phyloP scores from a whole-genome alignment of 1,140 invertebrate species.

The Microplitis mediator region DNA sequence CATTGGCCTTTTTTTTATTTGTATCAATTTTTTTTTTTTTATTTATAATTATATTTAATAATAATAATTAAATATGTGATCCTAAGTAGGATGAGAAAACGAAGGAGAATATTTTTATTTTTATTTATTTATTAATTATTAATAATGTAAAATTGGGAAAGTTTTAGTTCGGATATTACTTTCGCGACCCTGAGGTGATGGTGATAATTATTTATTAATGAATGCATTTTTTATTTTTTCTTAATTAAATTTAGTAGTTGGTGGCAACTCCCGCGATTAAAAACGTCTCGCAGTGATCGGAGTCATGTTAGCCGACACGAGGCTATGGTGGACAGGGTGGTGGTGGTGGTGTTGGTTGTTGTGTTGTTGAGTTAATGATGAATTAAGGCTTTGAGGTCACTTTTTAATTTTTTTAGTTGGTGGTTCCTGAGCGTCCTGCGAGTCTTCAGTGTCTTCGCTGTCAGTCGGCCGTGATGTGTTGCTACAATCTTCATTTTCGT shows the following conservation, averaged over 20 bases:
- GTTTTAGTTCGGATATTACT: constrained; percentile 27
- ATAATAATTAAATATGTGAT: too few species aligned
- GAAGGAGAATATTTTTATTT: neutral
- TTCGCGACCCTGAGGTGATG: constrained; percentile 34
- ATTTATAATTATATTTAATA: too few species aligned
- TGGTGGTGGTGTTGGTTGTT: neutral
- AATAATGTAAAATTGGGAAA: constrained; percentile 8
- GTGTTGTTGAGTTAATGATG: constrained; percentile 6
- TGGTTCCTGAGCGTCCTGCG: constrained; percentile 56
- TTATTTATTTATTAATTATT: too few species aligned
- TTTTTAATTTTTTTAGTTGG: constrained; percentile 60
- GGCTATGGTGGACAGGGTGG: constrained; percentile 43
- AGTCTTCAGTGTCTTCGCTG: constrained; percentile 57
- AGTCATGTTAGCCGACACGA: constrained; percentile 51
- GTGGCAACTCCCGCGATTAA: constrained; percentile 34
- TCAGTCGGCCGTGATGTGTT: constrained; percentile 57
- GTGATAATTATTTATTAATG: constrained; percentile 16
- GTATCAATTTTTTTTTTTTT: too few species aligned
- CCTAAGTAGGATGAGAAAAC: constrained; percentile 6
- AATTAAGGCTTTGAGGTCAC: constrained; percentile 48
- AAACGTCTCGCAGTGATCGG: constrained; percentile 52
- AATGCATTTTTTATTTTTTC: neutral
- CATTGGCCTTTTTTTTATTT: neutral
- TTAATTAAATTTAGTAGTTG: constrained; percentile 24
- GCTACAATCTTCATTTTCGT: constrained; percentile 54